phyloP scores from a whole-genome alignment of 2,113 vertebrate genomes.

The Rattus norvegicus region DNA sequence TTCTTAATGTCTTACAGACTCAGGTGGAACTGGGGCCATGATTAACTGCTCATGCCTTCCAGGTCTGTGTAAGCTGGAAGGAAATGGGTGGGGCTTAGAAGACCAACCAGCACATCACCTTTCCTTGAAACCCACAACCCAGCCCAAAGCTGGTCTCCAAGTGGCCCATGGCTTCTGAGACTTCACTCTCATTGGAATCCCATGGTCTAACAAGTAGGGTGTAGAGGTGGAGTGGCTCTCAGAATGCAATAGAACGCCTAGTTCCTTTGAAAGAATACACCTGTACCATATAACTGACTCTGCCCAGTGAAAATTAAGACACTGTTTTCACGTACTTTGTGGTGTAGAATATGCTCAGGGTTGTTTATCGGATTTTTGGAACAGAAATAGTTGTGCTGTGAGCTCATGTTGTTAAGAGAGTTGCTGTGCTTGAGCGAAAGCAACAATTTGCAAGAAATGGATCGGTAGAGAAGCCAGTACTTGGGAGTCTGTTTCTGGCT shows the following conservation, averaged over 20 bases:
- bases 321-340: background rate
- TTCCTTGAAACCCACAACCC: constrained; percentile 43
- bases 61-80: constrained; percentile 30
- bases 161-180: constrained; percentile 3
- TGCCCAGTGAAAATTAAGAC: constrained; percentile 25
- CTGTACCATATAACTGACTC: background rate
- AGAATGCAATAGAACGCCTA: constrained; percentile 21
- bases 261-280: constrained; percentile 35
- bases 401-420: constrained; percentile 21
- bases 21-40: background rate
- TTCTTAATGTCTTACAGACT: background rate
- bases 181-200: constrained; percentile 28
- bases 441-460: constrained; percentile 11
- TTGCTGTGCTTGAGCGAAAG: background rate
- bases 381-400: background rate
- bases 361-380: background rate
- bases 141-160: background rate
- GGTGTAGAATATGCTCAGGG: background rate
- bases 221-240: background rate
- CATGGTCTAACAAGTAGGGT: background rate
- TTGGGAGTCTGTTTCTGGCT: background rate
- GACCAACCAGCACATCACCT: constrained; percentile 27
- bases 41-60: constrained; percentile 49
- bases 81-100: constrained; percentile 4
- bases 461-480: background rate